Evolutionary conservation across 92 coral and sea anemone genomes (phyloP), one percentile per base, ranked within the genome.

Genomic region (Heteractis magnifica): DNA sequence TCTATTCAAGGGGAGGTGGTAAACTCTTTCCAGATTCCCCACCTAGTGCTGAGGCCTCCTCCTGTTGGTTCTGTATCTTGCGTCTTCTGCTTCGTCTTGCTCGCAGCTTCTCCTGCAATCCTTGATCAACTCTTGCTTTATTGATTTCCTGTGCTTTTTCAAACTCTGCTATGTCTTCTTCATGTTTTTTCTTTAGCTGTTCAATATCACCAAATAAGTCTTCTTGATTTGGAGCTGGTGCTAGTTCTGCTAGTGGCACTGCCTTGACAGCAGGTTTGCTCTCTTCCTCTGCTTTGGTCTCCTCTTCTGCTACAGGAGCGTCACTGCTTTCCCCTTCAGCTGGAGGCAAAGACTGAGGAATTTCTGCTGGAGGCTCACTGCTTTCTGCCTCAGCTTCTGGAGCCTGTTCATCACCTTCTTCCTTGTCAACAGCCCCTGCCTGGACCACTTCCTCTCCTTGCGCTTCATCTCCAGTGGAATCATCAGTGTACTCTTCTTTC

Each of bases 121-220:
- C 98, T 78, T 95, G 98, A 11, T 94, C 96, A 48, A 94, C 94
- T 5, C 98, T 90, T 15, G 98, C 93, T 75, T 93, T 92, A 82
- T 95, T 95, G 76, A 95, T 71, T 68, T 95, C 97, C 79, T 95
- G 98, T 8, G 93, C 92, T 82, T 90, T 94, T 78, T 94, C 95
- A 83, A 95, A 95, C 89, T 95, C 96, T 15, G 98, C 98, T 23
- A 95, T 80, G 34, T 95, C 98, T 77, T 95, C 98, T 75, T 95
- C 98, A 48, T 95, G 97, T 18, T 94, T 95, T 78, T 92, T 94
- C 88, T 94, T 95, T 18, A 95, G 84, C 76, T 95, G 93, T 51
- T 94, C 98, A 72, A 95, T 95, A 56, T 95, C 89, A 14, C 98
- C 98, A 92, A 95, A 95, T 80, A 95, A 79, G 79, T 90, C 94